These are phyloP conservation scores for Orchestes rusci DNA, from an alignment of 2,888 invertebrate species.

Conservation along the genomic window DNA sequence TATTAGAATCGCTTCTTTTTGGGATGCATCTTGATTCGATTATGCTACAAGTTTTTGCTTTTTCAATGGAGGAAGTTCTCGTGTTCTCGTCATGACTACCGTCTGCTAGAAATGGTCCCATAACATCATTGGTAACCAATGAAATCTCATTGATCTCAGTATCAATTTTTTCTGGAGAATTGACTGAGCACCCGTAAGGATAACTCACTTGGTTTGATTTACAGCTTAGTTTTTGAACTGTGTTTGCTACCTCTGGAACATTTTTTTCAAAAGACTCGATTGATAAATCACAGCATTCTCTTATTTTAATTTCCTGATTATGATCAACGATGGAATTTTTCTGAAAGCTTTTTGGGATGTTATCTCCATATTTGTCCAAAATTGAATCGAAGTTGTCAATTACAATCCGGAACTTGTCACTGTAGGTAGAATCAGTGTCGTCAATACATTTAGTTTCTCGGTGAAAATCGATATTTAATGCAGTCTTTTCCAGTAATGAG, in stretches of 20 bases:
- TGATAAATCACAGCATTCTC: conserved; percentile 1
- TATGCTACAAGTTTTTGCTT: conserved; percentile 64
- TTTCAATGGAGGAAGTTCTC: conserved; percentile 53
- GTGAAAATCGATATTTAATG: no score
- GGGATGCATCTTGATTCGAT: conserved; percentile 62
- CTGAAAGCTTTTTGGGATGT: neutral
- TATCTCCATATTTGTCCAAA: conserved; percentile 43
- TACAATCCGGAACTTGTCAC: conserved; percentile 45
- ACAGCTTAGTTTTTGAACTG: no score
- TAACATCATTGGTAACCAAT: neutral
- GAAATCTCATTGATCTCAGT: no score
- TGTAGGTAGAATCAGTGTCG: conserved; percentile 9
- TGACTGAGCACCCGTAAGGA: neutral
- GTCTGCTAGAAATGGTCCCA: neutral
- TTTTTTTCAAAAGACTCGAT: conserved; percentile 2
- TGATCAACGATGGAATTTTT: neutral
- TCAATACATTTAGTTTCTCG: no score
- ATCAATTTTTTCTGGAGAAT: neutral
- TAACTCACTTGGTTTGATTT: no score
- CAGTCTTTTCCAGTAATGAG: no score
- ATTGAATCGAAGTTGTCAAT: conserved; percentile 51
- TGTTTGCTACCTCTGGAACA: conserved; percentile 1
- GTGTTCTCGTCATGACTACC: conserved; percentile 11
- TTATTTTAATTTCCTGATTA: neutral
- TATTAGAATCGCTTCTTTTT: conserved; percentile 49